These are phyloP conservation scores for Zootoca vivipara DNA, from an alignment of 2,113 vertebrate genomes.

Conservation along the genomic window DNA sequence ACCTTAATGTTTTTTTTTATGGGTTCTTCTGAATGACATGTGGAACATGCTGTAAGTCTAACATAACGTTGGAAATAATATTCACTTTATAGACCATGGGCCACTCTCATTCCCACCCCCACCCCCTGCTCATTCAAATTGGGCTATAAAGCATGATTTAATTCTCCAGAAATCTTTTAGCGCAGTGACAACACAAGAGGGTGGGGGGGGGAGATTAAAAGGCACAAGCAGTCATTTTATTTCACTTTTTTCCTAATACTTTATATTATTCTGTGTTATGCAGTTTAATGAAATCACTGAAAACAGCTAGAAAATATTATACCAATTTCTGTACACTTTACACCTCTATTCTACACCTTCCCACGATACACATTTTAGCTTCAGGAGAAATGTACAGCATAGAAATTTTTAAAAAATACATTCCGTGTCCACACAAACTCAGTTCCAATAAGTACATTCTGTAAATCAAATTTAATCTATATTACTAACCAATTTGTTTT, in stretches of 20 bases:
- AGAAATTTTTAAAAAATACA: conserved; percentile 70
- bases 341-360: conserved; percentile 68
- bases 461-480: conserved; percentile 40
- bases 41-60: too few relatives aligned
- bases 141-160: conserved; percentile 40
- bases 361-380: conserved; percentile 70
- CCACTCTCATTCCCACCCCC: background rate
- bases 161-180: conserved; percentile 62
- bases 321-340: conserved; percentile 87
- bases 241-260: conserved; percentile 72
- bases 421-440: conserved; percentile 41
- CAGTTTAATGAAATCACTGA: conserved; percentile 80
- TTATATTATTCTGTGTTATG: conserved; percentile 77
- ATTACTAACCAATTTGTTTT: conserved; percentile 19
- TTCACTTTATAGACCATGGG: conserved; percentile 38
- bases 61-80: background rate
- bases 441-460: conserved; percentile 27
- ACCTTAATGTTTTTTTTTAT: too few relatives aligned
- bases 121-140: conserved; percentile 11
- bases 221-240: conserved; percentile 75
- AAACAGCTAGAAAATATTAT: conserved; percentile 84
- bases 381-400: conserved; percentile 77
- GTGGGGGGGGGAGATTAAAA: conserved; percentile 73
- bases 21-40: too few relatives aligned
- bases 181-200: conserved; percentile 58